Percentiles rank a stretch among this genome's conserved stretches.
phyloP scores from a whole-genome alignment of 92 coral and sea anemone species.

The Bergia sp. region DNA sequence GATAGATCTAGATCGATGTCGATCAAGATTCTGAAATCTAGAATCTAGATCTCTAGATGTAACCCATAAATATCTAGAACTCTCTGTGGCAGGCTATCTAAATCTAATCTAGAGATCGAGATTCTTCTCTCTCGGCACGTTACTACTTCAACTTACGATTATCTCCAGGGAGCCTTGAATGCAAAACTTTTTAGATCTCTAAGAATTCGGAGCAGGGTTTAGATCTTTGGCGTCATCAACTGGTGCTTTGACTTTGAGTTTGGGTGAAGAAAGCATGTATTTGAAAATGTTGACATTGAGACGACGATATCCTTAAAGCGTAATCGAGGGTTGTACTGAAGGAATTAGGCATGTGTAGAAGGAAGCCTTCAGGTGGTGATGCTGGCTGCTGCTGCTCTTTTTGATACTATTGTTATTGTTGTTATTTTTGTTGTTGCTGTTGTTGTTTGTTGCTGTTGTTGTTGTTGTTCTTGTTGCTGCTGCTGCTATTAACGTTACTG shows the following conservation, averaged over 20 bases:
- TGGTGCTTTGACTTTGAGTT: not conserved
- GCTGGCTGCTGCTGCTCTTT: not conserved
- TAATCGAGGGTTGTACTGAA: not conserved
- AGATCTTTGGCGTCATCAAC: not conserved
- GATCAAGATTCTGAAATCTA: not conserved
- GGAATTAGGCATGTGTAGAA: not conserved
- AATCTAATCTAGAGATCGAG: not conserved
- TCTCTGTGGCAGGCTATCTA: not conserved
- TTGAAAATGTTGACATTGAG: not conserved
- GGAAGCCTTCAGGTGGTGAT: not conserved
- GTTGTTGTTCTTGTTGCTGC: not conserved
- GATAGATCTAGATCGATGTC: not conserved
- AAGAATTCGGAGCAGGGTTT: not conserved
- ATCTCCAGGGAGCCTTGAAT: not conserved
- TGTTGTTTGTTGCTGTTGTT: not conserved
- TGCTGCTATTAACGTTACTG: not conserved
- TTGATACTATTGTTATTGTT: not conserved
- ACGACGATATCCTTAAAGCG: not conserved
- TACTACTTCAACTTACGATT: not conserved
- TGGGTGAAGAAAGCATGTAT: not conserved
- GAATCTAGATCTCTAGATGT: not conserved
- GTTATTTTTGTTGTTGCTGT: no score
- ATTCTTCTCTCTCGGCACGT: not conserved
- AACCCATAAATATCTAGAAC: not conserved
- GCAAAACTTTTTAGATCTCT: not conserved